Percentiles rank a stretch among this genome's conserved stretches.
phyloP scores from a whole-genome alignment of 37 sponge, comb jelly and placozoan species.

The Eunapius fragilis region DNA sequence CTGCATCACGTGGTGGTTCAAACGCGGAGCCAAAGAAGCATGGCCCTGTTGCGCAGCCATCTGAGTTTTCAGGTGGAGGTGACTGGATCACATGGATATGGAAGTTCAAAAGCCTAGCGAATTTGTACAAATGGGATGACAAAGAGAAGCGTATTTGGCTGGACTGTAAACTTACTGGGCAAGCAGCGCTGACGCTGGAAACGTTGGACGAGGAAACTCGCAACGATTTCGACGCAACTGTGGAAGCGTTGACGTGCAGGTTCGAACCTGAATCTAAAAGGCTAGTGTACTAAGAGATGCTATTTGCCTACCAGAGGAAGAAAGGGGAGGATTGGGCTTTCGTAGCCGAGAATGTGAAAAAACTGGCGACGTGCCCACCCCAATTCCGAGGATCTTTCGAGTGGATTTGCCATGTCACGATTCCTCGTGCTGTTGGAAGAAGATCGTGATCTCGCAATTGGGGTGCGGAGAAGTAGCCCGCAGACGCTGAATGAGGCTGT shows the following conservation, averaged over 20 bases:
- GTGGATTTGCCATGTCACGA: background rate
- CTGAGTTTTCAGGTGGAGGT: constrained; percentile 5
- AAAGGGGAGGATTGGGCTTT: background rate
- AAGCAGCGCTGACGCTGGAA: background rate
- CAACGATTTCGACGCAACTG: background rate
- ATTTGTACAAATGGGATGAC: background rate
- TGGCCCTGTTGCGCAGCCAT: constrained; percentile 8
- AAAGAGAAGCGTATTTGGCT: background rate
- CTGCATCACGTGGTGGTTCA: no score
- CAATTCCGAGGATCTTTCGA: background rate
- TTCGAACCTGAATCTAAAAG: background rate
- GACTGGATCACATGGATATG: background rate
- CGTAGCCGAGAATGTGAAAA: background rate
- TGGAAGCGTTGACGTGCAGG: background rate
- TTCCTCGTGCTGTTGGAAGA: background rate
- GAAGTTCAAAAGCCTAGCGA: background rate
- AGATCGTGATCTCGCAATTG: background rate
- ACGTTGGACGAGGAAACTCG: background rate
- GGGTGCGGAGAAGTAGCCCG: background rate
- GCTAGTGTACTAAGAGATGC: background rate
- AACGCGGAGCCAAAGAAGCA: background rate
- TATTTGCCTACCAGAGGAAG: background rate
- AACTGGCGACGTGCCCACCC: background rate
- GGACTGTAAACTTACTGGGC: background rate
- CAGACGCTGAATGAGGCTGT: background rate